Percentiles rank a stretch among this genome's conserved stretches.
phyloP scores from a whole-genome alignment of 1,140 invertebrate species.

The Lamellibrachia luymesi region DNA sequence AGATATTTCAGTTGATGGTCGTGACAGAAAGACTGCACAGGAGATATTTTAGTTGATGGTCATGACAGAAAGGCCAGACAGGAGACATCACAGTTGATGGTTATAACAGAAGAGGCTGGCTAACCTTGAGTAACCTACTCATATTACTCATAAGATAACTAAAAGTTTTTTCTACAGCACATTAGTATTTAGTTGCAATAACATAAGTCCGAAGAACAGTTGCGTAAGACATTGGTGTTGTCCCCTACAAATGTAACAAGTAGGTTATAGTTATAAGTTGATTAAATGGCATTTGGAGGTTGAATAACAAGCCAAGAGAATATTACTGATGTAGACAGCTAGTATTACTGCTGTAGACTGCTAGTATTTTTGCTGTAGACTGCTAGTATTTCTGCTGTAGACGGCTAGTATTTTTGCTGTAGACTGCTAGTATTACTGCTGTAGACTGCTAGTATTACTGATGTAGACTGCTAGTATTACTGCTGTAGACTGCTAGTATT shows the following conservation, averaged over 20 bases:
- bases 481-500: too few species aligned
- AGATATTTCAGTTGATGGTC: too few species aligned
- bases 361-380: too few species aligned
- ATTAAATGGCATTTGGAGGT: neutral
- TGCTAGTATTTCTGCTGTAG: too few species aligned
- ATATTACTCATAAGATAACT: neutral
- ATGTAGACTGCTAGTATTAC: too few species aligned
- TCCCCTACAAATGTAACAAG: neutral
- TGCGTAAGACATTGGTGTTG: neutral
- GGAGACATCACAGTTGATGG: neutral
- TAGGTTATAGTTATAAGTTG: neutral
- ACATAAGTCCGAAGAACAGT: neutral
- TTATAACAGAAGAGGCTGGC: neutral
- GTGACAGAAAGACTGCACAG: neutral
- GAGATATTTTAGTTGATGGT: neutral
- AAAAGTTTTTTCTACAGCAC: neutral
- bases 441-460: too few species aligned
- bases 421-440: too few species aligned
- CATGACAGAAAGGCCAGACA: neutral
- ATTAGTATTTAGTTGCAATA: neutral
- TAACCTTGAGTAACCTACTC: too few species aligned
- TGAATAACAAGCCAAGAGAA: neutral
- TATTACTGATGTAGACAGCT: neutral
- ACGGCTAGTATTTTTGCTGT: too few species aligned
- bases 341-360: too few species aligned